A percentile compares a stretch with the other conserved stretches of the same genome.
phyloP scores from a whole-genome alignment of 1,140 invertebrate genomes.

The Drosophila santomea region DNA sequence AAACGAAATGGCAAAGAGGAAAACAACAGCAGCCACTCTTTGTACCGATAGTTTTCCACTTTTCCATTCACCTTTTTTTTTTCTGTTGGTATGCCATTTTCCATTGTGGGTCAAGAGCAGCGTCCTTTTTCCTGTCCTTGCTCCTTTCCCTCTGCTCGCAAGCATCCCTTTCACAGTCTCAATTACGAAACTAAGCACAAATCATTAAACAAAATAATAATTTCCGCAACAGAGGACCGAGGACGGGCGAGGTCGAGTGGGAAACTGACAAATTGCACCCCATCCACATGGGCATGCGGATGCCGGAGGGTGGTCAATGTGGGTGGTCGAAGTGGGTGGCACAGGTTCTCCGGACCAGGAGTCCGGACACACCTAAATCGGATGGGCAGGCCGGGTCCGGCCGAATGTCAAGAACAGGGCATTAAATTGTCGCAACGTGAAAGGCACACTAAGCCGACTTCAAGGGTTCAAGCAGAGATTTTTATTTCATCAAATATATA shows the following conservation, averaged over 20 bases:
- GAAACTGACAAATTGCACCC: slow-evolving; percentile 38
- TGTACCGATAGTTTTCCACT: slow-evolving; percentile 69
- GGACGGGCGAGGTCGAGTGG: slow-evolving; percentile 13
- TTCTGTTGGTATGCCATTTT: slow-evolving; percentile 1
- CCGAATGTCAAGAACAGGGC: slow-evolving; percentile 76
- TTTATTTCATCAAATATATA: not conserved
- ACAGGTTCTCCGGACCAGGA: slow-evolving; percentile 3
- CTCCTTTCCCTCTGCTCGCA: not conserved
- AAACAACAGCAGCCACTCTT: slow-evolving; percentile 29
- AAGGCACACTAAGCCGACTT: slow-evolving; percentile 26
- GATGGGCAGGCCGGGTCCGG: slow-evolving; percentile 28
- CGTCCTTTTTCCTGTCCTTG: not conserved
- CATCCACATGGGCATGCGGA: not conserved
- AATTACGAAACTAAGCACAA: slow-evolving; percentile 80
- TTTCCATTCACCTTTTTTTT: slow-evolving; percentile 16
- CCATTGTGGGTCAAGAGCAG: slow-evolving; percentile 71
- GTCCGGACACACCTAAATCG: slow-evolving; percentile 48
- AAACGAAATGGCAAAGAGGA: slow-evolving; percentile 3
- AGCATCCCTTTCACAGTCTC: slow-evolving; percentile 44
- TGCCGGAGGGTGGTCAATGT: not conserved
- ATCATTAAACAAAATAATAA: slow-evolving; percentile 83
- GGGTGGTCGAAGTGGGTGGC: too few relatives aligned
- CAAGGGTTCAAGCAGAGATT: not conserved
- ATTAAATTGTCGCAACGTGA: slow-evolving; percentile 70
- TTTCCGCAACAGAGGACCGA: slow-evolving; percentile 66